Conservation (phyloP, 2,113 vertebrate genomes). For the Grus americana region DNA sequence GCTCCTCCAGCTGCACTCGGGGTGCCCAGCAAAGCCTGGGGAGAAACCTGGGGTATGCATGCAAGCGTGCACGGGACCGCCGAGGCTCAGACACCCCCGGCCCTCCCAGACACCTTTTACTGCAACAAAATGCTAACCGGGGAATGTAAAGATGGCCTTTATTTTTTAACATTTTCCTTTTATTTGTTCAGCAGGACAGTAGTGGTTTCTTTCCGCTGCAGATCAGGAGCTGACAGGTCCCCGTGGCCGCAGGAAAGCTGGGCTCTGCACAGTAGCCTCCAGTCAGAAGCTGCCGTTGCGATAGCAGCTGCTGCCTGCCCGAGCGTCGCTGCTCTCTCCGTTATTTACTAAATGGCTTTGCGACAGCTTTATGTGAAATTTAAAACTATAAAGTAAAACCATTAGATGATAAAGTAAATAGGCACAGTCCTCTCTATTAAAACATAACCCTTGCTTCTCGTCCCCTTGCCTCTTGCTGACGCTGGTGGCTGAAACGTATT, state of each 20-base stretch:
- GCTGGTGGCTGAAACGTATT: background rate
- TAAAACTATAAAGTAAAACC: background rate
- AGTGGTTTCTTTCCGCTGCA: background rate
- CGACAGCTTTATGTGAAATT: background rate
- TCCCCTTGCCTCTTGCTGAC: background rate
- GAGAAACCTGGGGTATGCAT: background rate
- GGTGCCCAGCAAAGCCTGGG: background rate
- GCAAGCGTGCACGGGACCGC: background rate
- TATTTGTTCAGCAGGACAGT: background rate
- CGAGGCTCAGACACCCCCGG: background rate
- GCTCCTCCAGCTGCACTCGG: background rate
- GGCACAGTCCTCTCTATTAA: background rate
- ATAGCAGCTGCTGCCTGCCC: background rate
- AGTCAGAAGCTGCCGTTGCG: background rate
- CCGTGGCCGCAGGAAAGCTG: background rate
- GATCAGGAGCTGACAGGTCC: constrained; percentile 3
- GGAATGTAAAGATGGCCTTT: background rate
- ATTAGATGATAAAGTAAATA: background rate
- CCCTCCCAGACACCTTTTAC: background rate
- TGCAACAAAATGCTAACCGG: background rate
- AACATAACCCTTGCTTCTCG: background rate
- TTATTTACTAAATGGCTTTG: background rate
- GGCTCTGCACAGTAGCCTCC: background rate
- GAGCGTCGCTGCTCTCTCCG: fast-evolving
- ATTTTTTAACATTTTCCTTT: background rate